phyloP scores from a whole-genome alignment of 2,888 invertebrate genomes.

The Linnaemya vulpina region DNA sequence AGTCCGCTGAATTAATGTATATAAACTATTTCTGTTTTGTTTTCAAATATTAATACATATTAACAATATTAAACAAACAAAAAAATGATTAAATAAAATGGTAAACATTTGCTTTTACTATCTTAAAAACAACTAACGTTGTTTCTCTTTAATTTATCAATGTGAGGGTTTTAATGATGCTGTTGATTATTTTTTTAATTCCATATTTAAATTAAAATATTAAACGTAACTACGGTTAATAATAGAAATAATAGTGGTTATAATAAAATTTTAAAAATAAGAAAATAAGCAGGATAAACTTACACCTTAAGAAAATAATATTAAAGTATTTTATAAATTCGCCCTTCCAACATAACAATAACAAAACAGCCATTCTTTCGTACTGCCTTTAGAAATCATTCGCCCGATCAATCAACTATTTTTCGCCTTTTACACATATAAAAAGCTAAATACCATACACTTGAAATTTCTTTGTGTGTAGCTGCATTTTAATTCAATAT shows the following conservation, averaged over 20 bases:
- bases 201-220: slow-evolving; percentile 52
- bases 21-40: slow-evolving; percentile 36
- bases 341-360: slow-evolving; percentile 57
- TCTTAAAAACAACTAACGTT: slow-evolving; percentile 30
- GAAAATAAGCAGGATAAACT: slow-evolving; percentile 60
- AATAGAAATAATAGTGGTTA: slow-evolving; percentile 49
- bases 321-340: slow-evolving; percentile 59
- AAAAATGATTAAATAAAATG: background rate
- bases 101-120: slow-evolving; percentile 3
- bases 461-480: background rate
- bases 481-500: slow-evolving; percentile 22
- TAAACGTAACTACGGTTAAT: slow-evolving; percentile 48
- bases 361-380: slow-evolving; percentile 47
- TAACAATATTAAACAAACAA: slow-evolving; percentile 32
- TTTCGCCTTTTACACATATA: slow-evolving; percentile 20
- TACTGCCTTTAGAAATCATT: slow-evolving; percentile 21
- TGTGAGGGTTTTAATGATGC: slow-evolving; percentile 19
- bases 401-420: slow-evolving; percentile 31
- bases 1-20: slow-evolving; percentile 41
- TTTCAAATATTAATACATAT: slow-evolving; percentile 25
- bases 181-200: slow-evolving; percentile 37
- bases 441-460: slow-evolving; percentile 11
- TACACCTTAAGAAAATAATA: slow-evolving; percentile 66
- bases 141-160: slow-evolving; percentile 32
- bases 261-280: slow-evolving; percentile 33